These are phyloP conservation scores for Andinoacara biseriatus DNA, from an alignment of 2,113 vertebrate genomes.

Conservation along the genomic window DNA sequence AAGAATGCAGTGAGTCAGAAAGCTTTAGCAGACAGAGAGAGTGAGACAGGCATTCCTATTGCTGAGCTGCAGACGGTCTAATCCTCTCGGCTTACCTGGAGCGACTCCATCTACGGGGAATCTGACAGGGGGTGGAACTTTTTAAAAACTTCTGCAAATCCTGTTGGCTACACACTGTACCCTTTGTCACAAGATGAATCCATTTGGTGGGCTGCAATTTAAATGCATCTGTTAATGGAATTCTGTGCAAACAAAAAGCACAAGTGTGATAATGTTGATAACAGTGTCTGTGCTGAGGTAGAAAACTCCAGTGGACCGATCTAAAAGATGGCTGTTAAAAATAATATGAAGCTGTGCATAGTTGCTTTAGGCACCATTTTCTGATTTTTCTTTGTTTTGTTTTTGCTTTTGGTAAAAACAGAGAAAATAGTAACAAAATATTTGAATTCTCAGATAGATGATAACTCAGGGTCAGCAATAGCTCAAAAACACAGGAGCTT, in stretches of 20 bases:
- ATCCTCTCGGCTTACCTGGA: slow-evolving; percentile 42
- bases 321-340: too few species aligned
- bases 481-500: background rate
- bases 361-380: too few species aligned
- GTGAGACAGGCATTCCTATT: slow-evolving; percentile 6
- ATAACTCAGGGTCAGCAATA: background rate
- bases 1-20: background rate
- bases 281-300: too few species aligned
- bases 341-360: too few species aligned
- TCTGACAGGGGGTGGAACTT: slow-evolving; percentile 3
- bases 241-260: background rate
- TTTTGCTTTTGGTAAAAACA: too few species aligned
- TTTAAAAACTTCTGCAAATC: slow-evolving; percentile 13
- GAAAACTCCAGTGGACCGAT: too few species aligned
- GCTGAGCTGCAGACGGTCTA: slow-evolving; percentile 22
- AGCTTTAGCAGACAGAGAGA: background rate
- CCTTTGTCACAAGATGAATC: background rate
- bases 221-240: background rate
- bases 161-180: background rate
- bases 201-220: background rate
- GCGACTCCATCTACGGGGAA: slow-evolving; percentile 10
- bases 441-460: background rate
- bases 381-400: too few species aligned
- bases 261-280: background rate
- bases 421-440: too few species aligned